Base-by-base conservation (phyloP, 2,113 vertebrate genomes). In the Cyanistes caeruleus region DNA sequence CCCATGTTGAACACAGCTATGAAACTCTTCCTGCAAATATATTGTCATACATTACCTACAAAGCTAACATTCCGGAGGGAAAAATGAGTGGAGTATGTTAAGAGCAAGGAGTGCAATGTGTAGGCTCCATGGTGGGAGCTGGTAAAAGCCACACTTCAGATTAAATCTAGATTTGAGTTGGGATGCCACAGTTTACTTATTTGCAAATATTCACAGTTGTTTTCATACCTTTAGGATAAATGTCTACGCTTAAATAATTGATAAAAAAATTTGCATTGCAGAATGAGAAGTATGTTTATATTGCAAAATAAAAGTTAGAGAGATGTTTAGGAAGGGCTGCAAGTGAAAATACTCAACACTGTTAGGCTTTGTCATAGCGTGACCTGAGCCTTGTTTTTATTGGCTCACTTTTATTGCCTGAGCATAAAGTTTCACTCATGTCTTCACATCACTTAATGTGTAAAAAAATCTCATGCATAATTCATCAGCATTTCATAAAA, bases 311-410 rank as follows among this genome's bases (percentile, higher is more conserved):
- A 65, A 89, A 55, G 33, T 30, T 69, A 65, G 27, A 56, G 41
- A 7, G 43, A 31, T 63, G 33, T 77, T 67, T 74, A 31, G 55
- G 31, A 53, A 52, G 9, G 16, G 33, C 67, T 78, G 78, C 31
- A 84, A 74, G 28, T 67, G 60, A 78, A 74, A 87, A 44, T 53
- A 31, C 43, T 77, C 56, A 31, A 53, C 17, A 5, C 30, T 23
- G 11, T 70, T 41, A 53, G 51, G 51, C 28, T 72, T 83, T 11
- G 41, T 39, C 49, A 69, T 73, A 0, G 0, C 0, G 0, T 74
- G 37, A 81, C 27, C 37, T 63, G 24, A 77, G 11, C 41, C 78
- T 43, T 44, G 35, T 5, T 24, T 77, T 77, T n/a, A 74, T 41
- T 53, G 46, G 19, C 91, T 92, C 7, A 10, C 15, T 92, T 75